phyloP scores from a whole-genome alignment of 2,797 vertebrate species.

The Gadopsis marmoratus region DNA sequence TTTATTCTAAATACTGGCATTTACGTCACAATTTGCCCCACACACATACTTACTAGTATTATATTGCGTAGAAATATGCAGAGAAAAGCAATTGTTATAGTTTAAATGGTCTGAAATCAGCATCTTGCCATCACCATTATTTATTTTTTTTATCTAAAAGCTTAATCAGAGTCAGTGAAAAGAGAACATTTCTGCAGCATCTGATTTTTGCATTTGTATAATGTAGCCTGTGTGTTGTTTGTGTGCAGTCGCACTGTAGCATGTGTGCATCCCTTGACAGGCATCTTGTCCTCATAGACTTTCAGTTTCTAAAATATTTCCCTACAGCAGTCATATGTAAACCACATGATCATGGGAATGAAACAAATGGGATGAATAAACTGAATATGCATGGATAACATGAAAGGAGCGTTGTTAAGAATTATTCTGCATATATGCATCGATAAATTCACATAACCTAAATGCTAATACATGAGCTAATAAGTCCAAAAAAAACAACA shows the following conservation, averaged over 20 bases:
- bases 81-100: not conserved
- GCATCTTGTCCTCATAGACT: not conserved
- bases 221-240: not conserved
- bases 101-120: not conserved
- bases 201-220: constrained; percentile 4
- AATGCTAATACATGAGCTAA: not conserved
- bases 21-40: not conserved
- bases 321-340: not conserved
- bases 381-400: constrained; percentile 21
- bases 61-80: not conserved
- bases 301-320: constrained; percentile 11
- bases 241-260: not conserved
- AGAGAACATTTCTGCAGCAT: not conserved
- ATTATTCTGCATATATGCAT: constrained; percentile 28
- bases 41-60: not conserved
- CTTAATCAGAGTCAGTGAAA: not conserved
- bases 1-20: not conserved
- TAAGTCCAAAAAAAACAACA: constrained; percentile 10
- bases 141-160: not conserved
- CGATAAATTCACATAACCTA: constrained; percentile 3
- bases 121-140: not conserved
- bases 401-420: constrained; percentile 3
- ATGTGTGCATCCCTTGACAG: not conserved
- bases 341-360: constrained; percentile 6
- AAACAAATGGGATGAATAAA: constrained; percentile 11